These are phyloP conservation scores for Plemyria rubiginata DNA, from an alignment of 2,888 invertebrate species.

Conservation along the genomic window DNA sequence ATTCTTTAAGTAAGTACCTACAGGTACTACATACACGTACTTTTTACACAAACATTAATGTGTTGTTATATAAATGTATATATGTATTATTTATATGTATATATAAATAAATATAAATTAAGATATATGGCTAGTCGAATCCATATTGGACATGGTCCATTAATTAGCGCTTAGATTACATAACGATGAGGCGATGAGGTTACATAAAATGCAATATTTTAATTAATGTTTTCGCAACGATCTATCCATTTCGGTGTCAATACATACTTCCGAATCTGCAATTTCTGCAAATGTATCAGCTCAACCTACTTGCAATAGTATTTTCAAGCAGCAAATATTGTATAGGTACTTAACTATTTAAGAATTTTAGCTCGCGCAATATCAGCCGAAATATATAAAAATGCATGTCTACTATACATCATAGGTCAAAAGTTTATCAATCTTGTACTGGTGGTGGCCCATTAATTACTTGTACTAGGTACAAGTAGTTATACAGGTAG, in stretches of 20 bases:
- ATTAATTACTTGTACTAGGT: no score
- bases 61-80: no score
- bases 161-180: not conserved
- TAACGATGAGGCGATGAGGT: not conserved
- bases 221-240: conserved; percentile 5
- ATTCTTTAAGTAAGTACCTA: no score
- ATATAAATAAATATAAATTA: no score
- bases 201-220: not conserved
- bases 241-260: conserved; percentile 18
- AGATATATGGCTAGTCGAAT: not conserved
- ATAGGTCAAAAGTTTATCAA: conserved; percentile 42
- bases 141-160: no score
- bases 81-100: no score
- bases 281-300: conserved; percentile 23
- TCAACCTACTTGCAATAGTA: conserved; percentile 22
- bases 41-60: no score
- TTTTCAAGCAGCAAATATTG: conserved; percentile 2
- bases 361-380: conserved; percentile 14
- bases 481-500: no score
- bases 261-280: not conserved
- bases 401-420: conserved; percentile 36
- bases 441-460: no score
- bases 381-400: conserved; percentile 17
- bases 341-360: no score
- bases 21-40: no score